Percentiles rank a stretch among this genome's conserved stretches.
Evolutionary conservation across 2,888 invertebrate genomes (phyloP).

Genomic region (Caenorhabditis sp.): DNA sequence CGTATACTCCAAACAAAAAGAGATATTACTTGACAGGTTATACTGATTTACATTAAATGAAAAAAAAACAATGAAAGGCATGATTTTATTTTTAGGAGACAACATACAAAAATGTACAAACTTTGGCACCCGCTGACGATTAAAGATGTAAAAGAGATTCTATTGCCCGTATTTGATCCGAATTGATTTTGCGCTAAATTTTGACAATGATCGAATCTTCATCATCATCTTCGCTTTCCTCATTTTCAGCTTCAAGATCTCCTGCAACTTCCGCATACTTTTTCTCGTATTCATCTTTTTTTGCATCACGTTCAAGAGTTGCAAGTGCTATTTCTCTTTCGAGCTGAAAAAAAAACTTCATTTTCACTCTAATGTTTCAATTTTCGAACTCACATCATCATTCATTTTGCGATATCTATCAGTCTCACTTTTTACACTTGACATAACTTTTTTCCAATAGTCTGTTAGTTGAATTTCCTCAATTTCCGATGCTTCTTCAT

Average conservation of each 20-base stretch:
- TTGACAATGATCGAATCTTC: neutral
- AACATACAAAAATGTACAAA: neutral
- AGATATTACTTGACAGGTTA: no score
- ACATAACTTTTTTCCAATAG: conserved; percentile 18
- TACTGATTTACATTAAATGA: no score
- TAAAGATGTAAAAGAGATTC: neutral
- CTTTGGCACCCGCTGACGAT: neutral
- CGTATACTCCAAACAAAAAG: no score
- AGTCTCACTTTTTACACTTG: conserved; percentile 10
- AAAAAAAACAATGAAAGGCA: no score
- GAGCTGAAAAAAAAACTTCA: no score
- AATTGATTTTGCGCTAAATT: neutral
- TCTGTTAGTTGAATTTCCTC: conserved; percentile 2
- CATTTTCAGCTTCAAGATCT: conserved; percentile 7
- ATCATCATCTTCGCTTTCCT: conserved; percentile 8
- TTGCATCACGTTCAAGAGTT: neutral
- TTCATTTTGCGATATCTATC: conserved; percentile 15
- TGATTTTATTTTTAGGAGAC: no score
- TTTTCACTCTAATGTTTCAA: conserved; percentile 12
- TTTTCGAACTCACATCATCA: conserved; percentile 14
- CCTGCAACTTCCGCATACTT: conserved; percentile 13
- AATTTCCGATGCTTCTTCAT: neutral
- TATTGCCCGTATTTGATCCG: neutral
- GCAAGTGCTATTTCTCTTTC: neutral
- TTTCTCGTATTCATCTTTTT: conserved; percentile 10